Percentiles rank a stretch among this genome's conserved stretches.
These are phyloP conservation scores for Pedetes capensis DNA, from an alignment of 2,113 vertebrate species.

Conservation along the genomic window DNA sequence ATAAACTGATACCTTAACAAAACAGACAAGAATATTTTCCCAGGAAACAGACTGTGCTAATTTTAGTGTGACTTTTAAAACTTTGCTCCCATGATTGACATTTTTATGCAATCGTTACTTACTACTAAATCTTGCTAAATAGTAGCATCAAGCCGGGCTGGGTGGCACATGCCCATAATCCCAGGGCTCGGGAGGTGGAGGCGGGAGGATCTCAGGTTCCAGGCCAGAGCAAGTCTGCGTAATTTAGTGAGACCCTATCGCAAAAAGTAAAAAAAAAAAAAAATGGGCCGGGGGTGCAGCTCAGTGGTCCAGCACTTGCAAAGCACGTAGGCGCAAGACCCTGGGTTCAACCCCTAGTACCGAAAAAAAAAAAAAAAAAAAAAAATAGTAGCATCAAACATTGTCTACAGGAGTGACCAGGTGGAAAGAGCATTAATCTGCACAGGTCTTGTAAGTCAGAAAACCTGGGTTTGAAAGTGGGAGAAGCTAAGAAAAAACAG, in stretches of 20 bases:
- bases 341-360: too few relatives aligned
- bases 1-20: background rate
- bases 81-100: background rate
- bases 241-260: too few relatives aligned
- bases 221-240: too few relatives aligned
- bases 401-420: background rate
- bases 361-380: too few relatives aligned
- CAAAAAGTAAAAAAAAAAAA: too few relatives aligned
- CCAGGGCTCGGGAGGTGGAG: too few relatives aligned
- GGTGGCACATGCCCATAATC: too few relatives aligned
- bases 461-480: background rate
- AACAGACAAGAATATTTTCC: background rate
- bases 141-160: background rate
- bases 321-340: too few relatives aligned
- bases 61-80: conserved; percentile 5
- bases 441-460: background rate
- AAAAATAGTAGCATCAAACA: background rate
- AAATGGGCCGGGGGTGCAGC: too few relatives aligned
- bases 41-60: background rate
- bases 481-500: background rate
- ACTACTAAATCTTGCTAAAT: background rate
- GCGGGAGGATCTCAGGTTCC: too few relatives aligned
- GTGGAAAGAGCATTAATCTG: background rate
- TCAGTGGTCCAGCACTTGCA: too few relatives aligned
- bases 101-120: background rate